Conservation (phyloP, 2,797 vertebrate species). For the Rallus crepitans region DNA sequence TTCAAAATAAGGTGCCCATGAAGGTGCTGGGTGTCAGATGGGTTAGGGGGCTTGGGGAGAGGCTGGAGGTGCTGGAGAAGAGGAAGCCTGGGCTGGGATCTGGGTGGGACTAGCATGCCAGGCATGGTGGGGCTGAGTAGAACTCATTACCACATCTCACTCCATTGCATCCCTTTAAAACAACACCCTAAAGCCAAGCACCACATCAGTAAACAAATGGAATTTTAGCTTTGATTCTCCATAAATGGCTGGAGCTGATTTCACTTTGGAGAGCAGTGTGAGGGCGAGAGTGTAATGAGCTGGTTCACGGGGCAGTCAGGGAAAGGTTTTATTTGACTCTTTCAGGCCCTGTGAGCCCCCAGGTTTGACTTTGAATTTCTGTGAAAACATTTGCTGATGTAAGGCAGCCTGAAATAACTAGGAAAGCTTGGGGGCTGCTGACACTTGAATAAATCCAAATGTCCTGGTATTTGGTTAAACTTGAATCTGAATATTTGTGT, state of each 20-base stretch:
- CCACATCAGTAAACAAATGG: background rate
- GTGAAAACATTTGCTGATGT: conserved; percentile 9
- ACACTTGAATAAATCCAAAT: conserved; percentile 44
- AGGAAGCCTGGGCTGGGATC: background rate
- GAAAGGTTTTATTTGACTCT: background rate
- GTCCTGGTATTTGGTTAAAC: conserved; percentile 59
- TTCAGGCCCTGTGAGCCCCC: background rate
- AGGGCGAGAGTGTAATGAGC: background rate
- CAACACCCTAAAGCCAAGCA: background rate
- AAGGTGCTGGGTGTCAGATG: background rate
- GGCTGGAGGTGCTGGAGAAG: background rate
- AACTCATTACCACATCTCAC: fast-evolving
- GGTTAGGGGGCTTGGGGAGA: background rate
- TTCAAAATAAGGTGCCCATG: background rate
- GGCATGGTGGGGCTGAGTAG: background rate
- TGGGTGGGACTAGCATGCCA: background rate
- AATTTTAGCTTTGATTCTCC: background rate
- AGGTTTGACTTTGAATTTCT: background rate
- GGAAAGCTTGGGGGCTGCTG: conserved; percentile 31
- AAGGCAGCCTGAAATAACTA: conserved; percentile 28
- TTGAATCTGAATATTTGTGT: conserved; percentile 49
- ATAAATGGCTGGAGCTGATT: background rate
- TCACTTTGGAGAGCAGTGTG: background rate
- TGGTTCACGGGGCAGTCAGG: background rate
- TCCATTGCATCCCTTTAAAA: background rate